A percentile compares a stretch with the other conserved stretches of the same genome.
phyloP scores from a whole-genome alignment of 1,140 invertebrate genomes.

The Drosophila subobscura region DNA sequence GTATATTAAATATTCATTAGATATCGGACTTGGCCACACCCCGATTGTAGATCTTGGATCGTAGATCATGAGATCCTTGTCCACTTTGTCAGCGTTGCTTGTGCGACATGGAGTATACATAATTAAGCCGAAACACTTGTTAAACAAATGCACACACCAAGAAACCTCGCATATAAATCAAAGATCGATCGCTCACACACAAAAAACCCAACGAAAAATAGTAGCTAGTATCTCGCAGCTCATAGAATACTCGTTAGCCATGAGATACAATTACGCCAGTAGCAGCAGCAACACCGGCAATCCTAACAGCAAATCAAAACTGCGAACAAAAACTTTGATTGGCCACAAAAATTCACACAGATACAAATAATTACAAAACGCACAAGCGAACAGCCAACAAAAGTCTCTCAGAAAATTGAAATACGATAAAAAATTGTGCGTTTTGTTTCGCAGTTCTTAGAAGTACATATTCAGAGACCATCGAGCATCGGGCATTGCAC shows the following conservation, averaged over 20 bases:
- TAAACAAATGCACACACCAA: conserved; percentile 28
- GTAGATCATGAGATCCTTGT: conserved; percentile 67
- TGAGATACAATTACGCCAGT: conserved; percentile 71
- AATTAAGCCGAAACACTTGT: conserved; percentile 77
- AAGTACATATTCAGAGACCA: conserved; percentile 13
- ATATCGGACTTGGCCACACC: neutral
- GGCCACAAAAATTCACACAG: conserved; percentile 81
- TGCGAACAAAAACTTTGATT: conserved; percentile 80
- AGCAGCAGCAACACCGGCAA: conserved; percentile 15
- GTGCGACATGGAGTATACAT: conserved; percentile 64
- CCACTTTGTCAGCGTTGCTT: conserved; percentile 71
- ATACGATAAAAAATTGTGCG: conserved; percentile 69
- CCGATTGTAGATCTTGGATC: conserved; percentile 17
- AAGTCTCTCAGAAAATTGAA: conserved; percentile 21
- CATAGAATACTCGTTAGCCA: conserved; percentile 80
- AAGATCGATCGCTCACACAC: conserved; percentile 16
- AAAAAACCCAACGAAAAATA: conserved; percentile 24
- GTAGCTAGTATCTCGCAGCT: conserved; percentile 39
- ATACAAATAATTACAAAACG: conserved; percentile 70
- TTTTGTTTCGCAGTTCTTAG: conserved; percentile 52
- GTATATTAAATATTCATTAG: conserved; percentile 59
- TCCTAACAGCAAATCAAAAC: conserved; percentile 80
- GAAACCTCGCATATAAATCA: conserved; percentile 18
- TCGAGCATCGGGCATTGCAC: conserved; percentile 56
- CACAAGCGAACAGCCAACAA: conserved; percentile 20